These are phyloP conservation scores for Spheniscus mendiculus DNA, from an alignment of 2,113 vertebrate genomes.

Conservation along the genomic window DNA sequence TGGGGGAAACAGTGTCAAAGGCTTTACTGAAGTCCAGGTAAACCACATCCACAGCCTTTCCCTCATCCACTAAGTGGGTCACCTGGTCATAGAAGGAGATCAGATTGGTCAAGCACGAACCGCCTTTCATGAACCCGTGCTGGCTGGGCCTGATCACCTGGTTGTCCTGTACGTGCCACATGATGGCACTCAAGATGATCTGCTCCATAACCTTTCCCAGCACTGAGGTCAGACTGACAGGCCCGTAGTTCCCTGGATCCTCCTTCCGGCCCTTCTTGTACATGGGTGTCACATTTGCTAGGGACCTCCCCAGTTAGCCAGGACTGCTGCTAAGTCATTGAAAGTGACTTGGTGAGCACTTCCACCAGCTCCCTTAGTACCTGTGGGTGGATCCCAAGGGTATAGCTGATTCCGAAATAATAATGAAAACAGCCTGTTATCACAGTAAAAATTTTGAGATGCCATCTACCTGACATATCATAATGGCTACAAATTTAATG, in stretches of 20 bases:
- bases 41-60: background rate
- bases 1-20: background rate
- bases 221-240: background rate
- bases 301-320: background rate
- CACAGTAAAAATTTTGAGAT: background rate
- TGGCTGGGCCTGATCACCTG: background rate
- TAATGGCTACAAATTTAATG: background rate
- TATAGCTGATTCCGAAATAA: background rate
- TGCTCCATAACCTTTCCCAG: background rate
- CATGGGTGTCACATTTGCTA: accelerated
- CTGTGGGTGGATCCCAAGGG: background rate
- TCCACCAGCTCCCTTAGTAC: background rate
- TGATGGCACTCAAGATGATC: background rate
- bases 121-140: background rate
- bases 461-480: background rate
- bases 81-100: background rate
- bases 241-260: accelerated
- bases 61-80: background rate
- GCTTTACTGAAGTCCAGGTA: background rate
- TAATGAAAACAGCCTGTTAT: background rate
- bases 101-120: background rate
- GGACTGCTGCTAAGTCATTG: background rate
- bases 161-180: accelerated
- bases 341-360: background rate
- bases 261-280: too few relatives aligned